Evolutionary conservation across 1,140 invertebrate species (phyloP).

Genomic region (Zaprionus capensis): DNA sequence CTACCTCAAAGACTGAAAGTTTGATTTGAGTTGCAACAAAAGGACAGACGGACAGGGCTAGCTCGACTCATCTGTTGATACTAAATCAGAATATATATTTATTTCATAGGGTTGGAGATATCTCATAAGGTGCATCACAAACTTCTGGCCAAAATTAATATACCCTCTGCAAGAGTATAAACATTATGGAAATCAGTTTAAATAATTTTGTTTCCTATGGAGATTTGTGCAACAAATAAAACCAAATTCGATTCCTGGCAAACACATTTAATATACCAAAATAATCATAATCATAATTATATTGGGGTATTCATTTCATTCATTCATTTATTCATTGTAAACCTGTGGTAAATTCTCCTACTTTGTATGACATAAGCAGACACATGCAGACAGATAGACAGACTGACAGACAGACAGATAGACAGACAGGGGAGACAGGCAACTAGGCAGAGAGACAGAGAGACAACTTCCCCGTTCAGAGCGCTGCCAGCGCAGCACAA

Average conservation of each 20-base stretch:
- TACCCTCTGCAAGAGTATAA: too few species aligned
- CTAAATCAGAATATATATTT: too few species aligned
- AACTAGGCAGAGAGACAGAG: background rate
- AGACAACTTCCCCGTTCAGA: background rate
- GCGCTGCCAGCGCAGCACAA: constrained; percentile 17
- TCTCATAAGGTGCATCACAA: too few species aligned
- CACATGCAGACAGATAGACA: constrained; percentile 1
- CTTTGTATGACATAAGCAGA: background rate
- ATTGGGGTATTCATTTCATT: background rate
- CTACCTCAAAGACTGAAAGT: too few species aligned
- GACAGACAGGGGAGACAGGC: background rate
- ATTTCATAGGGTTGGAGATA: too few species aligned
- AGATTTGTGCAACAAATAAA: background rate
- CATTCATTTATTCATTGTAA: constrained; percentile 5
- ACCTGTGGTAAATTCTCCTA: constrained; percentile 23
- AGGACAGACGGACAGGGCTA: too few species aligned
- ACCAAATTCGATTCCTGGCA: background rate
- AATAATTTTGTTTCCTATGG: background rate
- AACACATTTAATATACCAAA: background rate
- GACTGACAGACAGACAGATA: constrained; percentile 6
- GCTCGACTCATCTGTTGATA: too few species aligned
- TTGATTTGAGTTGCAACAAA: fast-evolving
- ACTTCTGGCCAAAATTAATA: too few species aligned
- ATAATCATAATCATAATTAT: constrained; percentile 11
- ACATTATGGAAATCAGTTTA: background rate